phyloP scores from a whole-genome alignment of 2,797 vertebrate genomes.

The Cyprinella venusta region DNA sequence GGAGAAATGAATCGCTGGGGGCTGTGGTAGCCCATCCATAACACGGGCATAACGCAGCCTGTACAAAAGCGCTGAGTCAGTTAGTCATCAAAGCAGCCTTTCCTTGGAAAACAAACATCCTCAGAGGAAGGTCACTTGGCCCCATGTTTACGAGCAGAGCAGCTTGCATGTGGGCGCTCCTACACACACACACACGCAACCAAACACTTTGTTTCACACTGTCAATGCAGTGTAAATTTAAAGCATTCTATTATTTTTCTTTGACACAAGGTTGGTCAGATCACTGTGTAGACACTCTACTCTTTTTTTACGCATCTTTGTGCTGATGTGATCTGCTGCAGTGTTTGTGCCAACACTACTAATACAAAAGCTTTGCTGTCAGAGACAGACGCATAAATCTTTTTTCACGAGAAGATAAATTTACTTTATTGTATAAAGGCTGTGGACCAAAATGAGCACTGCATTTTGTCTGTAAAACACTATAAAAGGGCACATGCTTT shows the following conservation, averaged over 20 bases:
- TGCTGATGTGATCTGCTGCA: slow-evolving; percentile 40
- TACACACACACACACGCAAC: neutral
- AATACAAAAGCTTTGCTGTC: slow-evolving; percentile 25
- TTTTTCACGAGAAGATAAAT: slow-evolving; percentile 26
- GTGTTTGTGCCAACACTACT: slow-evolving; percentile 31
- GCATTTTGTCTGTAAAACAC: slow-evolving; percentile 13
- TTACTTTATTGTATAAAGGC: slow-evolving; percentile 29
- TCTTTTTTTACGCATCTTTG: slow-evolving; percentile 33
- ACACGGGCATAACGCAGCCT: slow-evolving; percentile 16
- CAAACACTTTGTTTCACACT: slow-evolving; percentile 8
- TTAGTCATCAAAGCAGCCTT: slow-evolving; percentile 50
- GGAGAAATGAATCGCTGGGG: slow-evolving; percentile 30
- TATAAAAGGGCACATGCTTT: neutral
- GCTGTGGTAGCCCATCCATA: slow-evolving; percentile 39
- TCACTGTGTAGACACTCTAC: neutral
- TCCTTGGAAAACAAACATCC: slow-evolving; percentile 51
- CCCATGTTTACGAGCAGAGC: slow-evolving; percentile 43
- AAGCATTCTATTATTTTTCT: slow-evolving; percentile 9
- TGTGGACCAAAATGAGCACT: slow-evolving; percentile 11
- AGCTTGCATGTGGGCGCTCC: slow-evolving; percentile 22
- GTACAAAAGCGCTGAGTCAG: slow-evolving; percentile 54
- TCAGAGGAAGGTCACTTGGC: slow-evolving; percentile 53
- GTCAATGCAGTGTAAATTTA: slow-evolving; percentile 45
- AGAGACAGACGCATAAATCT: slow-evolving; percentile 13
- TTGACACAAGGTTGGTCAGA: neutral